Conservation (phyloP, 2,113 vertebrate species). For the Oreochromis tanganicae region DNA sequence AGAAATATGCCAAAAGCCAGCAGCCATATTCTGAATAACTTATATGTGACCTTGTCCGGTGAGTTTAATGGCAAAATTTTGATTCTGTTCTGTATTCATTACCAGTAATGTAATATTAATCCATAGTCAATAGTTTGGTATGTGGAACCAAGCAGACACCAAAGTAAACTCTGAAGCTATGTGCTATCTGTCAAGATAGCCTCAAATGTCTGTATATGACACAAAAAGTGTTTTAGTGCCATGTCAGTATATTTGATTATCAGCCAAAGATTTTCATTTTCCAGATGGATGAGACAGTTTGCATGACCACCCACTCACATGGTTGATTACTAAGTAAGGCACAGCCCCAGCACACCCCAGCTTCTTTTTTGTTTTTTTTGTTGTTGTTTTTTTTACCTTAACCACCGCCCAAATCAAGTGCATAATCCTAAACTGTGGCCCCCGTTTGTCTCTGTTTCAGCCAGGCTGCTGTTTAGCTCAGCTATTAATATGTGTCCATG, state of each 20-base stretch:
- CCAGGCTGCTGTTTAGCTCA: background rate
- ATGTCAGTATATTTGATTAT: conserved; percentile 13
- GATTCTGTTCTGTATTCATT: background rate
- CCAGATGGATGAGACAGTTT: background rate
- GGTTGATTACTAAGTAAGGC: background rate
- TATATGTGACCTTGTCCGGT: background rate
- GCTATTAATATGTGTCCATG: background rate
- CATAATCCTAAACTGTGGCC: background rate
- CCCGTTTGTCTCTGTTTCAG: background rate
- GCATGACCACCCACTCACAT: background rate
- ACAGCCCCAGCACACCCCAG: background rate
- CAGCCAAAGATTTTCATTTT: background rate
- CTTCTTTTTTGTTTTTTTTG: background rate
- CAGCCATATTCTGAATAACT: background rate
- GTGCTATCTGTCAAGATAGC: background rate
- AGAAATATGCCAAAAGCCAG: background rate
- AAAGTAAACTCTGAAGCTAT: background rate
- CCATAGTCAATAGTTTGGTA: background rate
- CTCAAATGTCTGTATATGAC: background rate
- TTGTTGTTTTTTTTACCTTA: background rate
- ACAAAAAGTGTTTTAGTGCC: fast-evolving
- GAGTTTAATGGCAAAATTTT: background rate
- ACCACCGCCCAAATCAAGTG: fast-evolving
- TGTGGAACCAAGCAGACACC: background rate
- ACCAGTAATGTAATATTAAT: background rate